Evolutionary conservation across 2,888 invertebrate genomes (phyloP).

Genomic region (Dasysyrphus albostriatus): DNA sequence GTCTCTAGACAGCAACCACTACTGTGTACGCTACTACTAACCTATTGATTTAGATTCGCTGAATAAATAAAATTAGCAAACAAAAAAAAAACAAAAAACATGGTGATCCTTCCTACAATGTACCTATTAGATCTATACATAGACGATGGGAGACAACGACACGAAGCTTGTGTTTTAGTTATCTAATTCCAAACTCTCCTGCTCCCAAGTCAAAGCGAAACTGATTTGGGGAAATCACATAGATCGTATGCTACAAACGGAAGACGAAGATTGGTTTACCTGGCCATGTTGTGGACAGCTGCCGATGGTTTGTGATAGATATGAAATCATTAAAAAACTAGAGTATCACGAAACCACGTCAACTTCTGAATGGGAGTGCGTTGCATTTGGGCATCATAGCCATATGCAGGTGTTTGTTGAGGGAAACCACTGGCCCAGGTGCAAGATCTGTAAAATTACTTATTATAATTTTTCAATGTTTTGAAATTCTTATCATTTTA

Average conservation of each 20-base stretch:
- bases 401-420: not conserved
- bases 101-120: slow-evolving; percentile 64
- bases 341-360: slow-evolving; percentile 25
- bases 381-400: not conserved
- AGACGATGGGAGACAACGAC: slow-evolving; percentile 17
- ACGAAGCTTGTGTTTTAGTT: slow-evolving; percentile 41
- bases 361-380: slow-evolving; percentile 30
- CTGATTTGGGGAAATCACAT: slow-evolving; percentile 52
- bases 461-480: no score
- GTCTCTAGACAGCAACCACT: slow-evolving; percentile 20
- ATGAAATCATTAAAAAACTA: slow-evolving; percentile 56
- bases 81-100: not conserved
- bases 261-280: slow-evolving; percentile 46
- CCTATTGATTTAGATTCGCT: slow-evolving; percentile 70
- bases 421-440: not conserved
- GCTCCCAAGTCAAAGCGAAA: slow-evolving; percentile 33
- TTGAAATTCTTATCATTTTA: no score
- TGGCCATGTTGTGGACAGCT: slow-evolving; percentile 42
- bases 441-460: no score
- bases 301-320: slow-evolving; percentile 60
- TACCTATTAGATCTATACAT: no score
- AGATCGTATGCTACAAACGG: slow-evolving; percentile 48
- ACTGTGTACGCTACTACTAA: slow-evolving; percentile 48
- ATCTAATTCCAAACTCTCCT: slow-evolving; percentile 44
- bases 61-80: slow-evolving; percentile 2